Evolutionary conservation across 2,113 vertebrate genomes (phyloP), one percentile per base, ranked within the genome.

Genomic region (Ciconia stormi): DNA sequence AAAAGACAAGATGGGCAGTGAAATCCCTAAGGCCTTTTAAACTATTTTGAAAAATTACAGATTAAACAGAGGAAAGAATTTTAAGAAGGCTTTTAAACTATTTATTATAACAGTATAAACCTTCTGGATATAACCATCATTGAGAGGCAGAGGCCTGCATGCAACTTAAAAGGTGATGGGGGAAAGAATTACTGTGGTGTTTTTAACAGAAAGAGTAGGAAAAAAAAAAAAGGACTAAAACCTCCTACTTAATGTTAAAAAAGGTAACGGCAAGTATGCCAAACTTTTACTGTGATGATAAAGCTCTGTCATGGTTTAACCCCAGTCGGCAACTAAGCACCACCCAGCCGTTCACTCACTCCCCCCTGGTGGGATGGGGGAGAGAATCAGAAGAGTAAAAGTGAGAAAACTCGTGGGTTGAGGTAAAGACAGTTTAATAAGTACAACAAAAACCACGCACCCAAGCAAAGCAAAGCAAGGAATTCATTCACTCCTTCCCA

Each of bases 31-130:
- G 47, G 42, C 44, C 40, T 74, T 89, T 91, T 47, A 87, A 93
- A 87, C 29, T 95, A 50, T 91, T 96, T 93, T 93, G 73, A 63
- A 94, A 93, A 94, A 94, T 52, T 89, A 82, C 47, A 89, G 56
- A 82, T 93, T 84, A 89, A 89, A 61, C 12, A 84, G 34, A 86
- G 29, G 16, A 91, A 95, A 89, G 21, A 79, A 87, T 73, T 87
- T 94, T 76, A 87, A 93, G 13, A 40, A 85, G 13, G 29, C 67
- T 88, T 90, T 95, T 59, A 92, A 90, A 56, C 38, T 6, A 42
- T 67, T 89, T 89, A 34, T 81, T 92, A 34, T 77, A 93, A 44
- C 18, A 66, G 22, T 36, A 53, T 86, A 88, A 92, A 62, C 42
- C 9, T 73, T 65, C 36, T 62, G n/a, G 12, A 90, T 93, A 58